Percentiles rank a stretch among this genome's conserved stretches.
phyloP scores from a whole-genome alignment of 2,113 vertebrate genomes.

The Brachionichthys hirsutus region DNA sequence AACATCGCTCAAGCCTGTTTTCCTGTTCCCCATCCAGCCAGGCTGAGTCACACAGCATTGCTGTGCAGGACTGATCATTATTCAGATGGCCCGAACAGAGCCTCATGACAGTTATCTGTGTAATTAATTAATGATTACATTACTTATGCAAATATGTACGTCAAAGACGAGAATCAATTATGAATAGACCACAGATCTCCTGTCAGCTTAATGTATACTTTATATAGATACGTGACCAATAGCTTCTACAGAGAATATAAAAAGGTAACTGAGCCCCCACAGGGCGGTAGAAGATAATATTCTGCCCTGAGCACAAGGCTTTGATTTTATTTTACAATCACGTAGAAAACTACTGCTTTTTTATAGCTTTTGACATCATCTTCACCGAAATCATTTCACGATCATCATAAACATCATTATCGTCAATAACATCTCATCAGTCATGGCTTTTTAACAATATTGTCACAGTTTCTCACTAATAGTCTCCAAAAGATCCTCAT shows the following conservation, averaged over 20 bases:
- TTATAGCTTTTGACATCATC: conserved; percentile 60
- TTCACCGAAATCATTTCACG: conserved; percentile 47
- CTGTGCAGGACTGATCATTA: neutral
- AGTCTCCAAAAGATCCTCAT: conserved; percentile 9
- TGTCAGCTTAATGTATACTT: conserved; percentile 68
- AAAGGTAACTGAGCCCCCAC: conserved; percentile 69
- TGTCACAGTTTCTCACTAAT: conserved; percentile 52
- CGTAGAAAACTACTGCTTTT: conserved; percentile 75
- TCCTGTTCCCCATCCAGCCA: neutral
- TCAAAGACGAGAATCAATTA: conserved; percentile 54
- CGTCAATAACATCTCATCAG: conserved; percentile 32
- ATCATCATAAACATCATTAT: neutral
- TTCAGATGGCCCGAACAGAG: neutral
- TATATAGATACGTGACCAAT: conserved; percentile 74
- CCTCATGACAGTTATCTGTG: neutral
- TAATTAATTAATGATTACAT: conserved; percentile 27
- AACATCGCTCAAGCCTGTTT: neutral
- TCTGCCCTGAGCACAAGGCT: conserved; percentile 62
- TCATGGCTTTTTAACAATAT: conserved; percentile 60
- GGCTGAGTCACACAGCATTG: neutral
- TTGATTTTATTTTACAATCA: conserved; percentile 75
- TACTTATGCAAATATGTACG: conserved; percentile 53
- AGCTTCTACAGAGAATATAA: conserved; percentile 78
- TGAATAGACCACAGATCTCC: conserved; percentile 35
- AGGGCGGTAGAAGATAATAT: conserved; percentile 68